Evolutionary conservation across 2,113 vertebrate genomes (phyloP), one percentile per base, ranked within the genome.

Genomic region (Engraulis encrasicolus): DNA sequence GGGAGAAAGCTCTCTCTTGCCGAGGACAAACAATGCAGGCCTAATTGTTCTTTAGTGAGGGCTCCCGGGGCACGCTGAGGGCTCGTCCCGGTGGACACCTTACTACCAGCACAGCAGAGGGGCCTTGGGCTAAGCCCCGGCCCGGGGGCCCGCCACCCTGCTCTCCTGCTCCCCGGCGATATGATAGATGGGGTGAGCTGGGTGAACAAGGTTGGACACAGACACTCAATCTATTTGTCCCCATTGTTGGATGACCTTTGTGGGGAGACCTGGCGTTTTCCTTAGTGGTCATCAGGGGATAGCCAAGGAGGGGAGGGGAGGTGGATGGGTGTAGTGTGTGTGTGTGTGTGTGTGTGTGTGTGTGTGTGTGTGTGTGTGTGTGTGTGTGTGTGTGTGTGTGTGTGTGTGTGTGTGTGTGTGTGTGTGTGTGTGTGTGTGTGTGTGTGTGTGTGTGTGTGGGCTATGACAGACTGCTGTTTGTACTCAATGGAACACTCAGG

Each of bases 21-120:
- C 81, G 87, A 11, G 66, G 31, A 91, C 90, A 94, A 92, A 94
- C 93, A 91, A 95, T 92, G 94, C 90, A 90, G 90, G 91, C 95
- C 91, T 94, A 96, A 96, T 95, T 96, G 95, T 95, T 92, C 90
- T 89, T 90, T 88, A 90, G 88, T 89, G 90, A 85, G 88, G 80
- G 89, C 86, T 61, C 88, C 90, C 92, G 89, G 91, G 91, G 88
- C 88, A 78, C 91, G 87, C 2, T 87, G 78, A 90, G 93, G 91
- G 89, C 92, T 93, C 90, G 91, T 93, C 93, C 90, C 92, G 91
- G 81, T 89, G 92, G 92, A 90, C 90, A 87, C n/a, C n/a, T n/a
- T n/a, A 88, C 82, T 84, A 20, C 66, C 61, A 40, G 49, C 61
- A n/a, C n/a, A n/a, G n/a, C n/a, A n/a, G 45, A 31, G 17, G 80